These are phyloP conservation scores for Manduca sexta DNA, from an alignment of 1,140 invertebrate species.

Conservation along the genomic window DNA sequence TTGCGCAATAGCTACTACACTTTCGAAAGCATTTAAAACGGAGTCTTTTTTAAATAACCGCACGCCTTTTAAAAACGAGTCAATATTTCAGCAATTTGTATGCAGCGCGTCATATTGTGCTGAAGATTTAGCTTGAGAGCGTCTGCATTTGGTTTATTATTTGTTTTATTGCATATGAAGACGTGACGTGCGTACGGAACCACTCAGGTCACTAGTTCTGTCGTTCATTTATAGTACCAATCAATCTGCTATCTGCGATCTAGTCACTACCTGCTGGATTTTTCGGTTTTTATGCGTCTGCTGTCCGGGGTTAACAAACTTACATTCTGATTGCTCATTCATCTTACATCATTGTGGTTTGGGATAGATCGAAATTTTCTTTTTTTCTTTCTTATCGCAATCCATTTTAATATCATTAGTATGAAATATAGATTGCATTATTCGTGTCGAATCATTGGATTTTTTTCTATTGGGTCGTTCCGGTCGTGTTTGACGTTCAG, in stretches of 20 bases:
- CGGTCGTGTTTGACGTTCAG: not conserved
- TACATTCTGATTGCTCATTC: constrained; percentile 64
- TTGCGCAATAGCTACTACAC: not conserved
- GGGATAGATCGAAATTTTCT: constrained; percentile 55
- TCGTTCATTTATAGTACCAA: constrained; percentile 65
- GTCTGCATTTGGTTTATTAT: constrained; percentile 43
- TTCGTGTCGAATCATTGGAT: constrained; percentile 1
- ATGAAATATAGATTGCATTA: constrained; percentile 29
- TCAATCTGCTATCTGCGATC: constrained; percentile 66
- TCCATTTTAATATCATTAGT: constrained; percentile 39
- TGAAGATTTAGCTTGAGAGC: constrained; percentile 1
- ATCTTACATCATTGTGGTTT: constrained; percentile 69
- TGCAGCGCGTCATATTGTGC: constrained; percentile 21
- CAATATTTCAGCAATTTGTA: constrained; percentile 27
- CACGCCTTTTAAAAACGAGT: not conserved
- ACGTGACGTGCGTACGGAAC: constrained; percentile 59
- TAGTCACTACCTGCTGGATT: constrained; percentile 59
- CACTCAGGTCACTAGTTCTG: constrained; percentile 46
- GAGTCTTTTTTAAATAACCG: not conserved
- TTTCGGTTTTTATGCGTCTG: constrained; percentile 71
- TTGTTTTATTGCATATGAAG: constrained; percentile 47
- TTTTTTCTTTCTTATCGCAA: constrained; percentile 16
- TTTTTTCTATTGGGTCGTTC: not conserved
- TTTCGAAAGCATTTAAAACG: too few species aligned
- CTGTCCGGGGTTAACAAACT: constrained; percentile 59